Percentiles rank a stretch among this genome's conserved stretches.
These are phyloP conservation scores for Cotesia vestalis DNA, from an alignment of 1,140 invertebrate species.

Conservation along the genomic window DNA sequence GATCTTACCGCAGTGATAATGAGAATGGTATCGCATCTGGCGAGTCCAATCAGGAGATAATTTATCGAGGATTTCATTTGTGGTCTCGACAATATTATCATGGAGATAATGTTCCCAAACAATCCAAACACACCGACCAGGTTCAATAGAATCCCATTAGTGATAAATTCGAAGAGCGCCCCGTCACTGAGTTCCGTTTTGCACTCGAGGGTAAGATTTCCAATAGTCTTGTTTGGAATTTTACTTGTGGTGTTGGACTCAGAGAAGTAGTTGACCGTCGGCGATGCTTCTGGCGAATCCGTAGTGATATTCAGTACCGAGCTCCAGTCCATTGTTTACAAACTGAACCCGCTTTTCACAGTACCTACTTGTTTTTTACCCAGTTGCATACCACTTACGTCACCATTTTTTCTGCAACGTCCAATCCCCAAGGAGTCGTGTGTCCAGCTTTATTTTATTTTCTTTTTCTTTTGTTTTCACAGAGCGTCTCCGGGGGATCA, in stretches of 20 bases:
- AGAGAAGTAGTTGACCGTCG: constrained; percentile 11
- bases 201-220: constrained; percentile 50
- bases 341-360: constrained; percentile 30
- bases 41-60: constrained; percentile 88
- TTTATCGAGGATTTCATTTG: constrained; percentile 96
- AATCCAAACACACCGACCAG: constrained; percentile 85
- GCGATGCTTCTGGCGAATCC: constrained; percentile 1
- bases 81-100: constrained; percentile 88
- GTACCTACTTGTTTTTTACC: constrained; percentile 31
- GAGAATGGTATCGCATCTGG: constrained; percentile 89
- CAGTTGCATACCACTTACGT: constrained; percentile 35
- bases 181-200: constrained; percentile 63
- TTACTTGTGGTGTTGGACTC: constrained; percentile 1
- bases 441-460: constrained; percentile 32
- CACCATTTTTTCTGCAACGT: constrained; percentile 30
- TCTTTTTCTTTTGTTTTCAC: constrained; percentile 19
- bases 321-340: constrained; percentile 48
- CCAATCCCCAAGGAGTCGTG: constrained; percentile 25
- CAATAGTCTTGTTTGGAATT: constrained; percentile 8
- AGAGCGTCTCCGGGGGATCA: constrained; percentile 15
- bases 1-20: constrained; percentile 77
- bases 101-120: constrained; percentile 88
- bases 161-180: constrained; percentile 79
- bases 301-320: constrained; percentile 47
- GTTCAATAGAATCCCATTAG: constrained; percentile 85